Conservation (phyloP, 2,113 vertebrate species). For the Apteryx mantelli region DNA sequence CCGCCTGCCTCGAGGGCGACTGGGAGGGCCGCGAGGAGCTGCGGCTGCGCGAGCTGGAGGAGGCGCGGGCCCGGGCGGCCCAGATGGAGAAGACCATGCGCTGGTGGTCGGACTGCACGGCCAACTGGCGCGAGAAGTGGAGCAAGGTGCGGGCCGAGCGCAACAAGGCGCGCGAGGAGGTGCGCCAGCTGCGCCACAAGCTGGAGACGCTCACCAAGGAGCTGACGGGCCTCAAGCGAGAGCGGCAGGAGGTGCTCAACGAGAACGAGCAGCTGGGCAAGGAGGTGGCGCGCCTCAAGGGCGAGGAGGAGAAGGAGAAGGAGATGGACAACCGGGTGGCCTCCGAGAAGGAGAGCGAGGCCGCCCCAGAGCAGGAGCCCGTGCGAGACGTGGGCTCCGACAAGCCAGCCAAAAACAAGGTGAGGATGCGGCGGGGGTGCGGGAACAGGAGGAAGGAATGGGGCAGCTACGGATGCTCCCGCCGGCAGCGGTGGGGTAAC, state of each 20-base stretch:
- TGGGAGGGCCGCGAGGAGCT: slow-evolving; percentile 97
- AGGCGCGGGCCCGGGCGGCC: slow-evolving; percentile 89
- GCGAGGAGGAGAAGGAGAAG: slow-evolving; percentile 13
- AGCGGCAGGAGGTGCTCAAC: slow-evolving; percentile 85
- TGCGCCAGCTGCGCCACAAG: slow-evolving; percentile 90
- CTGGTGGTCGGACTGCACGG: slow-evolving; percentile 98
- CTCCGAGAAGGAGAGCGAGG: slow-evolving; percentile 57
- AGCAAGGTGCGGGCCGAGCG: slow-evolving; percentile 96
- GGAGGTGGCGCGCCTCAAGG: slow-evolving; percentile 70
- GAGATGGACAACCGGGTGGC: slow-evolving; percentile 31
- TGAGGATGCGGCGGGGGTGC: not conserved
- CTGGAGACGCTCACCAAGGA: slow-evolving; percentile 94
- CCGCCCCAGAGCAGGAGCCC: slow-evolving; percentile 84
- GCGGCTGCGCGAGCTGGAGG: slow-evolving; percentile 92
- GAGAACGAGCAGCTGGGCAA: slow-evolving; percentile 84
- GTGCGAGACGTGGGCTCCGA: slow-evolving; percentile 88
- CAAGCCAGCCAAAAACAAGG: slow-evolving; percentile 76
- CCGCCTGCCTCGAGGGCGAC: slow-evolving; percentile 81
- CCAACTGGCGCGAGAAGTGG: slow-evolving; percentile 99
- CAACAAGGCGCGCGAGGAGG: slow-evolving; percentile 92
- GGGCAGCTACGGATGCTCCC: no score
- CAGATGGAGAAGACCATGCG: slow-evolving; percentile 99
- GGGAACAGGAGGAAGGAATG: fast-evolving
- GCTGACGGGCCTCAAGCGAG: slow-evolving; percentile 86
- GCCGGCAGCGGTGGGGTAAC: not conserved